A percentile compares a stretch with the other conserved stretches of the same genome.
Conservation (phyloP, 2,888 invertebrate species). For the Cyclophora punctaria region DNA sequence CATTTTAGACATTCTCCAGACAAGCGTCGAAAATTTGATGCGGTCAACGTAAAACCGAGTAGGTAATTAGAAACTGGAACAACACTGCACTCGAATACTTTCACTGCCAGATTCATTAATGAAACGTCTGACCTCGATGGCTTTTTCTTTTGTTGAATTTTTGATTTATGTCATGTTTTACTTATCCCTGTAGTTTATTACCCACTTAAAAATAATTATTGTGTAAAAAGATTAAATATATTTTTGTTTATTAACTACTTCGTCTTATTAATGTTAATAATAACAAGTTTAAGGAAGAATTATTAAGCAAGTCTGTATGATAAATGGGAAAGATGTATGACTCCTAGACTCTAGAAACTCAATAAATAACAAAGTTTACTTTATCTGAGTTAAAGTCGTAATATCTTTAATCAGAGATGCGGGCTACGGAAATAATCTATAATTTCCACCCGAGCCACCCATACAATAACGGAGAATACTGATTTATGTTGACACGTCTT, state of each 20-base stretch:
- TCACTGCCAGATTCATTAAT: slow-evolving; percentile 26
- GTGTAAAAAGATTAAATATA: too few relatives aligned
- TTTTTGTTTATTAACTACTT: too few relatives aligned
- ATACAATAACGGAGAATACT: slow-evolving; percentile 40
- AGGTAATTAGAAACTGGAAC: slow-evolving; percentile 19
- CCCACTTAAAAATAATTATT: too few relatives aligned
- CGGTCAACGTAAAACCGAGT: slow-evolving; percentile 7
- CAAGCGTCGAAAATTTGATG: slow-evolving; percentile 10
- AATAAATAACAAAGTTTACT: too few relatives aligned
- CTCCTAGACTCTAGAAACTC: too few relatives aligned
- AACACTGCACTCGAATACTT: slow-evolving; percentile 15
- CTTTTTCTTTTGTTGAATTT: not conserved
- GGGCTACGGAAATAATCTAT: slow-evolving; percentile 59
- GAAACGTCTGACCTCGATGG: slow-evolving; percentile 13
- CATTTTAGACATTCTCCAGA: slow-evolving; percentile 39
- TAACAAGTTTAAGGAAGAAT: too few relatives aligned
- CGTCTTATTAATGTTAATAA: too few relatives aligned
- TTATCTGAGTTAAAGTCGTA: slow-evolving; percentile 3
- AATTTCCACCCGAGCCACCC: slow-evolving; percentile 53
- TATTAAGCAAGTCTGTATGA: too few relatives aligned
- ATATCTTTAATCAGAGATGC: slow-evolving; percentile 51
- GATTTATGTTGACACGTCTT: slow-evolving; percentile 54
- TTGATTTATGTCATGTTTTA: too few relatives aligned
- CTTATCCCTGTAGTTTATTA: too few relatives aligned
- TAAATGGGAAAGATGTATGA: too few relatives aligned